Conservation (phyloP, 2,888 invertebrate species). For the Agrochola circellaris region DNA sequence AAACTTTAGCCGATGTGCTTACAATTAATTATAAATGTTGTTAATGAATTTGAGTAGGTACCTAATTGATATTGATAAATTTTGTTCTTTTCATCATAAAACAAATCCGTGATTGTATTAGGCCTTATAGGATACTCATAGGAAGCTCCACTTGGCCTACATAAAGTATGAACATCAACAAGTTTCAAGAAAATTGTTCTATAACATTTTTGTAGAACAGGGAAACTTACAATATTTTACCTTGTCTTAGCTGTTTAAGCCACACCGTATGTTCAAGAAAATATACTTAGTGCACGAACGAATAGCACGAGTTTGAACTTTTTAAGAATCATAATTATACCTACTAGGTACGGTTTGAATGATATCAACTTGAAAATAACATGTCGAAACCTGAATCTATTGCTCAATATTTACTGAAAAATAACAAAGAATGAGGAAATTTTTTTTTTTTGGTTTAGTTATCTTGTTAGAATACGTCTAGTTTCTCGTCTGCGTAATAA, state of each 20-base stretch:
- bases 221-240: not conserved
- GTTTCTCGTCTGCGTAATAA: not conserved
- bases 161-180: not conserved
- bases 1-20: not conserved
- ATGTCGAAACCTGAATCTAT: not conserved
- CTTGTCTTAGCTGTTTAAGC: not conserved
- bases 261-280: not conserved
- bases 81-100: not conserved
- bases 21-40: not conserved
- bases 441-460: too few species aligned
- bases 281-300: not conserved
- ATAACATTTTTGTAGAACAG: not conserved
- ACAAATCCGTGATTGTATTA: not conserved
- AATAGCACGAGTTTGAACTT: not conserved
- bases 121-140: not conserved
- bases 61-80: not conserved
- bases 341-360: too few species aligned
- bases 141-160: not conserved
- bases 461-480: not conserved
- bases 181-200: not conserved
- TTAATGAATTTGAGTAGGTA: not conserved
- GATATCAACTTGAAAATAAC: not conserved
- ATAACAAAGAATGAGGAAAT: not conserved
- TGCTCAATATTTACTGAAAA: not conserved
- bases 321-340: too few species aligned